phyloP scores from a whole-genome alignment of 1,140 invertebrate genomes.

The Colletes latitarsis region DNA sequence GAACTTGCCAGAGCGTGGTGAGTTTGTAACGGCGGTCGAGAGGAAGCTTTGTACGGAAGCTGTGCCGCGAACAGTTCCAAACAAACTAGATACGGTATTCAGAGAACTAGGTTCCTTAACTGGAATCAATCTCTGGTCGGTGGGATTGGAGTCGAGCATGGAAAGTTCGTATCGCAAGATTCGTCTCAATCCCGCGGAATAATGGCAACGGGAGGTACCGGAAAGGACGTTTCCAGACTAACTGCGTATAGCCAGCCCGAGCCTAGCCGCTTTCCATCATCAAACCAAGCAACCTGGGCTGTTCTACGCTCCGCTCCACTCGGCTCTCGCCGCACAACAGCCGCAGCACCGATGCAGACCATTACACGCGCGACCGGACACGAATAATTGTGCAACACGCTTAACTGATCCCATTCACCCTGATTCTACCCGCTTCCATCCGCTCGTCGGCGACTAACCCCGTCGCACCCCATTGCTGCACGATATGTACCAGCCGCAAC shows the following conservation, averaged over 20 bases:
- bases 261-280: conserved; percentile 62
- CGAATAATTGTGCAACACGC: conserved; percentile 81
- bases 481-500: conserved; percentile 66
- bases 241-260: conserved; percentile 45
- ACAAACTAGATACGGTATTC: conserved; percentile 10
- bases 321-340: conserved; percentile 77
- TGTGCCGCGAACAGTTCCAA: conserved; percentile 6
- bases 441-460: conserved; percentile 73
- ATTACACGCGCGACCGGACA: conserved; percentile 81
- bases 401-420: conserved; percentile 81
- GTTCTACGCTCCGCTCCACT: conserved; percentile 61
- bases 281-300: conserved; percentile 60
- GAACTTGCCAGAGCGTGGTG: too few relatives aligned
- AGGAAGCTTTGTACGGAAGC: neutral
- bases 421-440: conserved; percentile 78
- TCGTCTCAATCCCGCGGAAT: conserved; percentile 50
- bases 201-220: conserved; percentile 41
- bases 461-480: conserved; percentile 59
- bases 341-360: conserved; percentile 79
- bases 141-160: neutral
- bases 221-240: conserved; percentile 64
- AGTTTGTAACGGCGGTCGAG: too few relatives aligned
- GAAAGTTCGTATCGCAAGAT: conserved; percentile 52
- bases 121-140: conserved; percentile 32
- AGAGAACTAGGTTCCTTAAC: conserved; percentile 19